Conservation (phyloP, 2,797 vertebrate species). For the Rhinoraja longicauda region DNA sequence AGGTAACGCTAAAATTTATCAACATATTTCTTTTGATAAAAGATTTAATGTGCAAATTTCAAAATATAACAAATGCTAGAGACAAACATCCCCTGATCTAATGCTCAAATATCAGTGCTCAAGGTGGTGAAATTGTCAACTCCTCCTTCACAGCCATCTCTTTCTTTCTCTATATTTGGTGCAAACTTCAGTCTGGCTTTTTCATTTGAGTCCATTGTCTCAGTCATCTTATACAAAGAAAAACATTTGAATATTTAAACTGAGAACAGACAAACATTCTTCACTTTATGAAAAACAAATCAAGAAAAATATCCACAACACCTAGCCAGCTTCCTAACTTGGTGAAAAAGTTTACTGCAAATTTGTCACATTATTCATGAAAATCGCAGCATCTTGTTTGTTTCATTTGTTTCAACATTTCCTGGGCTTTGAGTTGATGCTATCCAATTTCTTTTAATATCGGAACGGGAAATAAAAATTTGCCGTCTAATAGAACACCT, state of each 20-base stretch:
- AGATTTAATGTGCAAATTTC: neutral
- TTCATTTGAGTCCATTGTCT: neutral
- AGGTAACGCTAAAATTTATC: neutral
- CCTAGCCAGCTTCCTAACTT: neutral
- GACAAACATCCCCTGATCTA: neutral
- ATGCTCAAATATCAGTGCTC: neutral
- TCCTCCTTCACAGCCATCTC: neutral
- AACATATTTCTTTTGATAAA: neutral
- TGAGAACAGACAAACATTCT: neutral
- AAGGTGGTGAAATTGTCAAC: neutral
- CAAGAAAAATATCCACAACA: neutral
- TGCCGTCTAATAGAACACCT: no score
- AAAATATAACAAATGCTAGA: neutral
- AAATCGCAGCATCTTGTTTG: neutral
- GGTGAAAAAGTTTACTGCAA: neutral
- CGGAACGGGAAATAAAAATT: neutral
- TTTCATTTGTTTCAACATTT: neutral
- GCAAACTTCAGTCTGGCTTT: neutral
- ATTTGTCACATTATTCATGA: neutral
- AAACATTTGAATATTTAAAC: constrained; percentile 11
- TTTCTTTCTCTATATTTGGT: neutral
- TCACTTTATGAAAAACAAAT: neutral
- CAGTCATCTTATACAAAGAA: neutral
- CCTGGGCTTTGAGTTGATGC: neutral
- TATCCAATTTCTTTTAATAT: neutral